A percentile compares a stretch with the other conserved stretches of the same genome.
These are phyloP conservation scores for Pseudochirops cupreus DNA, from an alignment of 2,797 vertebrate species.

Conservation along the genomic window DNA sequence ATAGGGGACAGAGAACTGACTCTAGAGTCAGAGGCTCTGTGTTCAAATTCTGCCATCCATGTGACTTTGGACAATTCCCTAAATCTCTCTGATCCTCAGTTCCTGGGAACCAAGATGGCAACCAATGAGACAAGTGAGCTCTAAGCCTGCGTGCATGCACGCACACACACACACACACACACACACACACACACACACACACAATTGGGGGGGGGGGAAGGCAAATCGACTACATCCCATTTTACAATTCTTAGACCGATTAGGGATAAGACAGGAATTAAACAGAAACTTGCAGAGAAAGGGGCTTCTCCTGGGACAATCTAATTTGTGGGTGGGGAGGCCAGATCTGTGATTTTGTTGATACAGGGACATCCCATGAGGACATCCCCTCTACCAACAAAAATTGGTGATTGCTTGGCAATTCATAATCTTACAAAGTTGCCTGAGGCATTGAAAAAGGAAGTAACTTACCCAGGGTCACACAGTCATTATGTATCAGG, in stretches of 20 bases:
- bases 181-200: too few relatives aligned
- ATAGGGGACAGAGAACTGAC: background rate
- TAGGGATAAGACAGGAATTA: background rate
- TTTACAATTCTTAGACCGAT: background rate
- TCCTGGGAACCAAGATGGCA: slow-evolving; percentile 1
- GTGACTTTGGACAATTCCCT: slow-evolving; percentile 31
- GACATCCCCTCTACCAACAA: background rate
- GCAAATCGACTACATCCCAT: background rate
- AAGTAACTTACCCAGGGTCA: background rate
- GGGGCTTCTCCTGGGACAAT: too few relatives aligned
- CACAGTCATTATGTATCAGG: background rate
- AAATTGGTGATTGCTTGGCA: background rate
- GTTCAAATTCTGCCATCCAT: slow-evolving; percentile 29
- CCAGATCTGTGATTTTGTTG: background rate
- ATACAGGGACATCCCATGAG: background rate
- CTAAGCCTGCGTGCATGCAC: background rate
- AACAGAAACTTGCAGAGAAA: background rate
- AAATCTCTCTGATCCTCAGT: slow-evolving; percentile 39
- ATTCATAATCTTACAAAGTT: background rate
- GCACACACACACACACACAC: too few relatives aligned
- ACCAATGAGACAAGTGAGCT: background rate
- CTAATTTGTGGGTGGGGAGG: too few relatives aligned
- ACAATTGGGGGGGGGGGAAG: too few relatives aligned
- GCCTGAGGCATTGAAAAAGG: background rate
- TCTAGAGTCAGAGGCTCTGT: slow-evolving; percentile 20